These are phyloP conservation scores for Lagodon rhomboides DNA, from an alignment of 2,797 vertebrate species.

Conservation along the genomic window DNA sequence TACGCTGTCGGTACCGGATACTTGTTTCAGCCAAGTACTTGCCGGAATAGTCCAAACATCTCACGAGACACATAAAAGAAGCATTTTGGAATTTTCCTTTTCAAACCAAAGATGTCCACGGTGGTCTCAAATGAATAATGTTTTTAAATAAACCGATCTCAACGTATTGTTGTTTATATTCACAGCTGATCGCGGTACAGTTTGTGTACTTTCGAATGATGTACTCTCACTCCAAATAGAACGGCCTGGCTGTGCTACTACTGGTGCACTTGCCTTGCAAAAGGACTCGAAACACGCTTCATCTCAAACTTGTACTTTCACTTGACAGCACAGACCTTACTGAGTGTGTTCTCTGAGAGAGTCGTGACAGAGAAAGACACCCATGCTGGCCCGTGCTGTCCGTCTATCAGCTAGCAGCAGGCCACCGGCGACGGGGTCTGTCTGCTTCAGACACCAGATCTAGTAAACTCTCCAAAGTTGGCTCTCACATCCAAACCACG, in stretches of 20 bases:
- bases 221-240: constrained; percentile 25
- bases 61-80: constrained; percentile 3
- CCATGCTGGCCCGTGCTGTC: constrained; percentile 69
- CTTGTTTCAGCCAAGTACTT: too few relatives aligned
- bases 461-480: constrained; percentile 65
- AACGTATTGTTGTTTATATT: constrained; percentile 11
- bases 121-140: background rate
- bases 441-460: constrained; percentile 69
- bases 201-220: constrained; percentile 40
- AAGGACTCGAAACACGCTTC: constrained; percentile 10
- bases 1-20: too few relatives aligned
- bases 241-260: background rate
- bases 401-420: constrained; percentile 73
- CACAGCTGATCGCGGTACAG: background rate
- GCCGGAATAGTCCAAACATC: constrained; percentile 6
- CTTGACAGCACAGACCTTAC: background rate
- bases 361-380: constrained; percentile 59
- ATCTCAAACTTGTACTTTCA: constrained; percentile 32
- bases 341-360: constrained; percentile 29
- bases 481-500: constrained; percentile 46
- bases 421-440: constrained; percentile 50
- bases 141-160: constrained; percentile 17
- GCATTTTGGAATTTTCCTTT: background rate
- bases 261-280: background rate
- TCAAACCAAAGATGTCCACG: constrained; percentile 3